Percentiles rank a stretch among this genome's conserved stretches.
These are phyloP conservation scores for Serrognathus titanus DNA, from an alignment of 2,888 invertebrate species.

Conservation along the genomic window DNA sequence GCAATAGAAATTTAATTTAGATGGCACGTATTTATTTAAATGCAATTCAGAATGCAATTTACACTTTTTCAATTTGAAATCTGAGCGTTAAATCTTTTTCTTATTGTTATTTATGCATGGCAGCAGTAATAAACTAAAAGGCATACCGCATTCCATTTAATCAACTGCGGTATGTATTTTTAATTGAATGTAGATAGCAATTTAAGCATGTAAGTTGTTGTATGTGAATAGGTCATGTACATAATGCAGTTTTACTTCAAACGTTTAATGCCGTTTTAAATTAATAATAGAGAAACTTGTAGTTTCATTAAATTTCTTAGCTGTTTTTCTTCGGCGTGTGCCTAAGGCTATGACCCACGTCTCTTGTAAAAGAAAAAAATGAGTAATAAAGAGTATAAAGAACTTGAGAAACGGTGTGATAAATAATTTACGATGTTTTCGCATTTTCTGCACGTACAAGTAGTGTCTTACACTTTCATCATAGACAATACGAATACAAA, in stretches of 20 bases:
- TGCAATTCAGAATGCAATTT: slow-evolving; percentile 12
- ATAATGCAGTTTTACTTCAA: too few species aligned
- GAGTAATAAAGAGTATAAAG: background rate
- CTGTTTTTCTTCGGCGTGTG: too few species aligned
- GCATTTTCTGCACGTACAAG: background rate
- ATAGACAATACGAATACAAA: background rate
- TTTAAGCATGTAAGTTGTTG: too few species aligned
- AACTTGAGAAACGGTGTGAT: background rate
- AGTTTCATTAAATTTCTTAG: too few species aligned
- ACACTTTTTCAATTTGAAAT: slow-evolving; percentile 16
- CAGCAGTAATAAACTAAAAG: slow-evolving; percentile 13
- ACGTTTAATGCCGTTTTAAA: too few species aligned
- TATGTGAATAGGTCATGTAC: too few species aligned
- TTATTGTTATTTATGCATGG: slow-evolving; percentile 14
- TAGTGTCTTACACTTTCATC: background rate
- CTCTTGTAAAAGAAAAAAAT: background rate
- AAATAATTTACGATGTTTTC: background rate
- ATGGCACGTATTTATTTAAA: slow-evolving; percentile 2
- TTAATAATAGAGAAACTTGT: too few species aligned
- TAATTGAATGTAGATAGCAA: slow-evolving; percentile 12
- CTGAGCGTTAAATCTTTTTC: slow-evolving; percentile 10
- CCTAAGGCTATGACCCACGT: too few species aligned
- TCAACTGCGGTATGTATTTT: slow-evolving; percentile 13
- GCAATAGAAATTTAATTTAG: slow-evolving; percentile 2
- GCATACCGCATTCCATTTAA: slow-evolving; percentile 11